Conservation (phyloP, 1,140 invertebrate genomes). For the Lerema accius region DNA sequence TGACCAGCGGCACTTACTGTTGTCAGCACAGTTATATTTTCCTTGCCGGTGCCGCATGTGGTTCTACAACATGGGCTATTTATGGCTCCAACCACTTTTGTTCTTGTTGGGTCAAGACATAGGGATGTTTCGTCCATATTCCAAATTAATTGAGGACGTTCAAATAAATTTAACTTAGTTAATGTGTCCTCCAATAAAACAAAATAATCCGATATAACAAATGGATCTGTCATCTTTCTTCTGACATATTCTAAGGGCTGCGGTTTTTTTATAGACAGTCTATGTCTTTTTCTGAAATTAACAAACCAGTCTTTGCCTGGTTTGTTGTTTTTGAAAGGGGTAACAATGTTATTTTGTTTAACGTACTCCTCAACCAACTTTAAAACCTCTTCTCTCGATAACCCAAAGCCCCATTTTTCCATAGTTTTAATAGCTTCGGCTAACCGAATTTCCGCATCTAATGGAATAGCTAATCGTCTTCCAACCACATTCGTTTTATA, state of each 20-base stretch:
- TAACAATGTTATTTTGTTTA: constrained; percentile 52
- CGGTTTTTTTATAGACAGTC: constrained; percentile 5
- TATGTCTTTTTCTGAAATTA: constrained; percentile 10
- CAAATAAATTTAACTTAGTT: constrained; percentile 9
- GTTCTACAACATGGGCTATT: constrained; percentile 43
- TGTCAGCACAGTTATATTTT: constrained; percentile 62
- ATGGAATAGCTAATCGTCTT: constrained; percentile 42
- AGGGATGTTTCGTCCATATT: constrained; percentile 41
- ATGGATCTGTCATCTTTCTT: constrained; percentile 40
- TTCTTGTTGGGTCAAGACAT: constrained; percentile 37
- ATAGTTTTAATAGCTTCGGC: constrained; percentile 44
- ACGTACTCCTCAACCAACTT: constrained; percentile 51
- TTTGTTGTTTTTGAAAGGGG: constrained; percentile 53
- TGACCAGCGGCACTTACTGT: constrained; percentile 53
- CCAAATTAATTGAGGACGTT: constrained; percentile 30
- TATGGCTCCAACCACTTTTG: constrained; percentile 38
- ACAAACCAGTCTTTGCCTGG: constrained; percentile 64
- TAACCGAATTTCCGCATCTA: constrained; percentile 44
- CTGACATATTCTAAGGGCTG: not conserved
- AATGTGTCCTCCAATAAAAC: constrained; percentile 31
- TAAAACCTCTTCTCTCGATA: constrained; percentile 54
- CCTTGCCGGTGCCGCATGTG: constrained; percentile 49
- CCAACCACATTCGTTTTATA: constrained; percentile 28
- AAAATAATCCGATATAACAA: constrained; percentile 39
- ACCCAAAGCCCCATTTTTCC: constrained; percentile 60